Conservation (phyloP, 2,888 invertebrate species). For the Emmelina monodactyla region DNA sequence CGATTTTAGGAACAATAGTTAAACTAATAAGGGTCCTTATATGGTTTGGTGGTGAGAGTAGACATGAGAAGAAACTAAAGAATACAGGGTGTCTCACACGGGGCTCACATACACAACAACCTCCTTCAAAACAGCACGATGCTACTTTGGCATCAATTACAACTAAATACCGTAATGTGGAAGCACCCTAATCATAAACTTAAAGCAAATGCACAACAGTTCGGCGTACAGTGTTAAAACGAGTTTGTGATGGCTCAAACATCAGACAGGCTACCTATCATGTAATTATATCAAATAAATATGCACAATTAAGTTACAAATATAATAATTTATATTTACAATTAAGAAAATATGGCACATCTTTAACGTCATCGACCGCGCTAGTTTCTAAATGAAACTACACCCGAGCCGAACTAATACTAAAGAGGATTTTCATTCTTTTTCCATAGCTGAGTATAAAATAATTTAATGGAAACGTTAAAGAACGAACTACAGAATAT, state of each 20-base stretch:
- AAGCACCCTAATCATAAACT: constrained; percentile 27
- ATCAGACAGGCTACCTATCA: background rate
- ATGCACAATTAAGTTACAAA: constrained; percentile 50
- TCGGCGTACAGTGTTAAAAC: constrained; percentile 40
- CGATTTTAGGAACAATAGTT: background rate
- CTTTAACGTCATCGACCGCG: constrained; percentile 51
- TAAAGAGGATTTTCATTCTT: too few relatives aligned
- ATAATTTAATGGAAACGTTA: too few relatives aligned
- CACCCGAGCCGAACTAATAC: too few relatives aligned
- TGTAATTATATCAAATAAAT: constrained; percentile 42
- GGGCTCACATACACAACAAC: background rate
- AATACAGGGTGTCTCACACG: background rate
- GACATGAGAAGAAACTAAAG: background rate
- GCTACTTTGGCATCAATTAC: constrained; percentile 4
- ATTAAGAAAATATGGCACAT: constrained; percentile 65
- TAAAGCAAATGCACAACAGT: constrained; percentile 55
- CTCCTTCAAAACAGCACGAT: background rate
- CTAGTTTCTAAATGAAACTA: too few relatives aligned
- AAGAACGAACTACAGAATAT: too few relatives aligned
- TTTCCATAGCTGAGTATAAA: too few relatives aligned
- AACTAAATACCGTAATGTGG: constrained; percentile 21
- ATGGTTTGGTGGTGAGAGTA: background rate
- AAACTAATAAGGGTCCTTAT: background rate
- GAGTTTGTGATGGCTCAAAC: constrained; percentile 40
- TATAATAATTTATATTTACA: constrained; percentile 62